Percentiles rank a stretch among this genome's conserved stretches.
phyloP scores from a whole-genome alignment of 2,113 vertebrate species.

The Pogona vitticeps region DNA sequence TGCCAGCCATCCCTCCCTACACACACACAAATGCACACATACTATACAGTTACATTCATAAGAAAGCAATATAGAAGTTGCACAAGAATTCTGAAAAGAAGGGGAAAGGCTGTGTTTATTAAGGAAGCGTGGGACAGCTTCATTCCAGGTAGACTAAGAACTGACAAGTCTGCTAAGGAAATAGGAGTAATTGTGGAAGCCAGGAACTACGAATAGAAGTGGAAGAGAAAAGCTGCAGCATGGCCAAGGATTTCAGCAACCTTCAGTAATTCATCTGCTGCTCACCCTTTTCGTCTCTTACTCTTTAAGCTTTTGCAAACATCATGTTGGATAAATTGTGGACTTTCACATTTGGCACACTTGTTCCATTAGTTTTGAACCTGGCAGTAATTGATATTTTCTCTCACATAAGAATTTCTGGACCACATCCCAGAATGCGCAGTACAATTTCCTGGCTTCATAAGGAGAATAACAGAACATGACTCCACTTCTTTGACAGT shows the following conservation, averaged over 20 bases:
- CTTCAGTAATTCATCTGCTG: accelerated
- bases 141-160: background rate
- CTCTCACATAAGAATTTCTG: constrained; percentile 5
- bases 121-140: background rate
- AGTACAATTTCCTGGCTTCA: background rate
- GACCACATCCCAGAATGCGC: constrained; percentile 2
- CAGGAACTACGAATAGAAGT: background rate
- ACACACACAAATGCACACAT: background rate
- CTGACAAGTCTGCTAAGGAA: background rate
- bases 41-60: background rate
- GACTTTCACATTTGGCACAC: constrained; percentile 7
- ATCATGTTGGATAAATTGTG: constrained; percentile 10
- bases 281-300: background rate
- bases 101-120: background rate
- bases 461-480: background rate
- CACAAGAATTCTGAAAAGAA: background rate
- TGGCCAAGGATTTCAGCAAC: constrained; percentile 11
- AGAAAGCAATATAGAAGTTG: background rate
- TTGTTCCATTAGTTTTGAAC: constrained; percentile 18
- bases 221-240: background rate
- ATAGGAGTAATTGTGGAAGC: background rate
- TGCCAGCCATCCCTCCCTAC: background rate
- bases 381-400: constrained; percentile 16
- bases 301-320: constrained; percentile 1
- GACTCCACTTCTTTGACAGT: background rate